Conservation (phyloP, 2,797 vertebrate genomes). For the Lepilemur ruficaudatus region DNA sequence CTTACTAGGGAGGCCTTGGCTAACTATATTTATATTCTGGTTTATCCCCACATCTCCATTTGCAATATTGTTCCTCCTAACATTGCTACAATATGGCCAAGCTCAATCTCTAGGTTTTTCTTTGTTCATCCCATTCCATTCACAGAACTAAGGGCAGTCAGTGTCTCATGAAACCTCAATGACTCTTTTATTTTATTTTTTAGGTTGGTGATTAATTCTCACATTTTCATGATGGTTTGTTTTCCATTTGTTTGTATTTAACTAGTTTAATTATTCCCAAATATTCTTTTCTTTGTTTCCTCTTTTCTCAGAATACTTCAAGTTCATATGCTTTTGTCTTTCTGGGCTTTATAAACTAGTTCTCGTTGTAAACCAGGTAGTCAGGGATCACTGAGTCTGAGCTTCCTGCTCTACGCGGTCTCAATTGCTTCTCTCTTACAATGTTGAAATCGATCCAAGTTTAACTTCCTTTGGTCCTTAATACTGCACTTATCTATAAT, state of each 20-base stretch:
- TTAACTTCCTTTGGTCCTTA: slow-evolving; percentile 53
- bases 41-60: not conserved
- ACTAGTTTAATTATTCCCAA: not conserved
- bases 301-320: not conserved
- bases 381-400: slow-evolving; percentile 28
- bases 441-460: slow-evolving; percentile 53
- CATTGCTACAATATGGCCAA: not conserved
- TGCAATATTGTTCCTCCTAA: not conserved
- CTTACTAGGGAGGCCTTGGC: not conserved
- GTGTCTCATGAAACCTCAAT: not conserved
- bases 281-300: not conserved
- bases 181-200: not conserved
- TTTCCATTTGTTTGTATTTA: slow-evolving; percentile 19
- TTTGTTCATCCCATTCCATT: not conserved
- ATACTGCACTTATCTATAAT: slow-evolving; percentile 36
- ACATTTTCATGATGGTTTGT: not conserved
- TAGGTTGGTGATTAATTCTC: not conserved
- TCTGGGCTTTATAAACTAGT: slow-evolving; percentile 27
- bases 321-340: not conserved
- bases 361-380: slow-evolving; percentile 33
- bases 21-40: not conserved
- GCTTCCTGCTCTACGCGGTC: not conserved
- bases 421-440: slow-evolving; percentile 22
- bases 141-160: not conserved
- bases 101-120: not conserved